Conservation (phyloP, 1,140 invertebrate genomes). For the Probaryconus sp. region DNA sequence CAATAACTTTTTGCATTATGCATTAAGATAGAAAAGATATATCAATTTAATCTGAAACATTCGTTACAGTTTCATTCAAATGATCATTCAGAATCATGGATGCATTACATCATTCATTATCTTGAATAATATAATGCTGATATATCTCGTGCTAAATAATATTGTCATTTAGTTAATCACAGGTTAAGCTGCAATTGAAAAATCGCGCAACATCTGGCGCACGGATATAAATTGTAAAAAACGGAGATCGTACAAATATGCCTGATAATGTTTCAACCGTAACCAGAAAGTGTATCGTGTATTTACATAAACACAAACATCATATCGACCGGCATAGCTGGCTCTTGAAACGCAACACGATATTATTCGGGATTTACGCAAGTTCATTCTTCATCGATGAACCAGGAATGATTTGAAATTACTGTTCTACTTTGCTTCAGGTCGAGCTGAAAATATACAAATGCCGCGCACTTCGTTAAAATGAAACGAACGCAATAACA, state of each 20-base stretch:
- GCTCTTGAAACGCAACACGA: constrained; percentile 26
- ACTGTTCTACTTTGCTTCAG: constrained; percentile 31
- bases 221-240: not conserved
- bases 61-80: no score
- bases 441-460: constrained; percentile 35
- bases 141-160: no score
- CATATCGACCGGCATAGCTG: constrained; percentile 22
- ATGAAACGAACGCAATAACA: constrained; percentile 16
- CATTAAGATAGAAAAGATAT: no score
- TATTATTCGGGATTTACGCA: constrained; percentile 47
- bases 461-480: constrained; percentile 36
- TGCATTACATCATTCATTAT: no score
- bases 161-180: constrained; percentile 4
- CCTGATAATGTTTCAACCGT: constrained; percentile 21
- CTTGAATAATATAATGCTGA: no score
- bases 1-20: no score
- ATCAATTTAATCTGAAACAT: no score
- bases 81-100: no score
- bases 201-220: not conserved
- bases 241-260: constrained; percentile 29
- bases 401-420: constrained; percentile 46
- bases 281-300: constrained; percentile 16
- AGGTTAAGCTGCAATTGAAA: constrained; percentile 2
- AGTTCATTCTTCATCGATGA: constrained; percentile 42
- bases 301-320: constrained; percentile 48